These are phyloP conservation scores for Coptodon rendalli DNA, from an alignment of 2,113 vertebrate genomes.

Conservation along the genomic window DNA sequence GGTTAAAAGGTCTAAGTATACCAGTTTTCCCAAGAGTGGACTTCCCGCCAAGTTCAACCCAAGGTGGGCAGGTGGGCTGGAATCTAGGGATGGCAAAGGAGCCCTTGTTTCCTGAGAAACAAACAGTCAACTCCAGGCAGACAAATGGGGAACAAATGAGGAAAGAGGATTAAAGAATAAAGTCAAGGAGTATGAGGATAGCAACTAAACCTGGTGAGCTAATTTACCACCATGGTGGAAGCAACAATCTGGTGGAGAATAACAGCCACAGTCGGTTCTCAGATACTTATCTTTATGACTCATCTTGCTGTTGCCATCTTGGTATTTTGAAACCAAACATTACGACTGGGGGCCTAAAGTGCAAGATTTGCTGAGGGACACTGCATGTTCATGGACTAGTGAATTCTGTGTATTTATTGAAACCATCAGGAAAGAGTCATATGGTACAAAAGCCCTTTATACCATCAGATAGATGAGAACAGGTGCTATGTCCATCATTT, in stretches of 20 bases:
- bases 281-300: neutral
- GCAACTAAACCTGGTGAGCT: neutral
- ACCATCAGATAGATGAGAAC: neutral
- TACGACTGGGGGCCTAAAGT: neutral
- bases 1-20: neutral
- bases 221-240: neutral
- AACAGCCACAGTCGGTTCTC: neutral
- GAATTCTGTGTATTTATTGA: neutral
- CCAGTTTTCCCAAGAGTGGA: neutral
- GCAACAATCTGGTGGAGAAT: neutral
- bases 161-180: neutral
- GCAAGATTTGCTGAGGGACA: neutral
- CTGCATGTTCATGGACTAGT: neutral
- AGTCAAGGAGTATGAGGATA: accelerated
- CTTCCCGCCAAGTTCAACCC: neutral
- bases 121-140: neutral
- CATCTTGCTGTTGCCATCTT: neutral
- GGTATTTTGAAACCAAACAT: neutral
- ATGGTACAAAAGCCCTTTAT: neutral
- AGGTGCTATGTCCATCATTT: neutral
- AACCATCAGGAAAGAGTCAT: neutral
- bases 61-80: neutral
- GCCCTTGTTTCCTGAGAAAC: neutral
- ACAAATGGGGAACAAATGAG: neutral
- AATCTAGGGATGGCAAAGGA: neutral